Percentiles rank a stretch among this genome's conserved stretches.
Conservation (phyloP, 2,888 invertebrate genomes). For the Pseudoips prasinana region DNA sequence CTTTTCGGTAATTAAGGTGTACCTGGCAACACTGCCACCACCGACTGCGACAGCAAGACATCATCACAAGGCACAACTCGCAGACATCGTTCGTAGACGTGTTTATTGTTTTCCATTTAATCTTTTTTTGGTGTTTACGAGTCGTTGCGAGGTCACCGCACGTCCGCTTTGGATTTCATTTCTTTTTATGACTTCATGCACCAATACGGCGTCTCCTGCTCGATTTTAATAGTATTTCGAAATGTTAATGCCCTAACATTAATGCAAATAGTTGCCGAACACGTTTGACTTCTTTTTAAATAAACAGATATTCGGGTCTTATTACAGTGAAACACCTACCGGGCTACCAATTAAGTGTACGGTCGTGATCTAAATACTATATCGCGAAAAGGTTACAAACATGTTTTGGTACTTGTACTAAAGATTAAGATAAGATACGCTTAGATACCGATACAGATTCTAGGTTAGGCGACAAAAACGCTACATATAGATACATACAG, state of each 20-base stretch:
- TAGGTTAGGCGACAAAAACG: too few relatives aligned
- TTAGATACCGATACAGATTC: too few relatives aligned
- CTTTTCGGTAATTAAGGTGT: too few relatives aligned
- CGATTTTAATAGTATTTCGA: conserved; percentile 26
- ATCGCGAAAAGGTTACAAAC: too few relatives aligned
- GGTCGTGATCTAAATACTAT: too few relatives aligned
- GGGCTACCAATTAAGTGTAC: too few relatives aligned
- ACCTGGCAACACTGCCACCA: neutral
- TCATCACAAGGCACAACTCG: conserved; percentile 4
- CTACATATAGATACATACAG: too few relatives aligned
- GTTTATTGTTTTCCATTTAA: conserved; percentile 72
- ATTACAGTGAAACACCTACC: too few relatives aligned
- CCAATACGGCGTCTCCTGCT: conserved; percentile 33
- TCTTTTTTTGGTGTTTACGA: conserved; percentile 75
- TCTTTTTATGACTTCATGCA: conserved; percentile 52
- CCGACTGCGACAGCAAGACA: conserved; percentile 1
- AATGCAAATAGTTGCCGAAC: conserved; percentile 34
- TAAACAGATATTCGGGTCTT: conserved; percentile 23
- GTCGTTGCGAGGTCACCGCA: conserved; percentile 62
- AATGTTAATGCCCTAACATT: conserved; percentile 32
- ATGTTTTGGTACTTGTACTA: too few relatives aligned
- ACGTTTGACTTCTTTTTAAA: conserved; percentile 23
- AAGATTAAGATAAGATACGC: too few relatives aligned
- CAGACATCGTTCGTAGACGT: conserved; percentile 59
- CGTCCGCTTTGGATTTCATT: conserved; percentile 65